Evolutionary conservation across 1,140 invertebrate species (phyloP).

Genomic region (Drosophila auraria): DNA sequence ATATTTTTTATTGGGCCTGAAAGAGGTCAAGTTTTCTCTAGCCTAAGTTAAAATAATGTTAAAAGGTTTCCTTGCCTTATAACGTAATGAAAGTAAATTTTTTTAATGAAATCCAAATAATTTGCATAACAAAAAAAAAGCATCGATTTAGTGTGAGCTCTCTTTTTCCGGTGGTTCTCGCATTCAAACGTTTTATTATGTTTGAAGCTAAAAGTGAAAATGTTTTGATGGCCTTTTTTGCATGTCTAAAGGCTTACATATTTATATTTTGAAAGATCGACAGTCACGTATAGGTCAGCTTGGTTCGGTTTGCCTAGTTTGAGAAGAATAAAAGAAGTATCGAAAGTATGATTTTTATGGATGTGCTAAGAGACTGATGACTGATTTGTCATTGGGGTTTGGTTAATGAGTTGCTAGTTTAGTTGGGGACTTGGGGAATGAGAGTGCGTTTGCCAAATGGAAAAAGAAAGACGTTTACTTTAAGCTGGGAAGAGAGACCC

Average conservation of each 20-base stretch:
- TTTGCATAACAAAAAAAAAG: constrained; percentile 67
- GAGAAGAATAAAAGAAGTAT: constrained; percentile 44
- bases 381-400: constrained; percentile 47
- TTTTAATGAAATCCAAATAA: constrained; percentile 68
- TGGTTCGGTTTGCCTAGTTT: constrained; percentile 26
- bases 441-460: constrained; percentile 48
- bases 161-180: constrained; percentile 49
- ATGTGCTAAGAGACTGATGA: constrained; percentile 41
- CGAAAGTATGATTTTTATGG: constrained; percentile 52
- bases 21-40: constrained; percentile 45
- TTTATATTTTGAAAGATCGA: constrained; percentile 26
- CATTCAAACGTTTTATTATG: constrained; percentile 21
- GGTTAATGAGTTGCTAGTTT: constrained; percentile 37
- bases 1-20: neutral
- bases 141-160: constrained; percentile 31
- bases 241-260: constrained; percentile 60
- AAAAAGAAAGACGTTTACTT: constrained; percentile 61
- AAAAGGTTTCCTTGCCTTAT: constrained; percentile 35
- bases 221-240: constrained; percentile 70
- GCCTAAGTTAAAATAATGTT: constrained; percentile 27
- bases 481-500: constrained; percentile 22
- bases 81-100: constrained; percentile 78
- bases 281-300: constrained; percentile 38
- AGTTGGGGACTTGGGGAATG: neutral
- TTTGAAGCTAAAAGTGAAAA: constrained; percentile 71